Percentiles rank a stretch among this genome's conserved stretches.
Conservation (phyloP, 2,888 invertebrate species). For the Formica aserva region DNA sequence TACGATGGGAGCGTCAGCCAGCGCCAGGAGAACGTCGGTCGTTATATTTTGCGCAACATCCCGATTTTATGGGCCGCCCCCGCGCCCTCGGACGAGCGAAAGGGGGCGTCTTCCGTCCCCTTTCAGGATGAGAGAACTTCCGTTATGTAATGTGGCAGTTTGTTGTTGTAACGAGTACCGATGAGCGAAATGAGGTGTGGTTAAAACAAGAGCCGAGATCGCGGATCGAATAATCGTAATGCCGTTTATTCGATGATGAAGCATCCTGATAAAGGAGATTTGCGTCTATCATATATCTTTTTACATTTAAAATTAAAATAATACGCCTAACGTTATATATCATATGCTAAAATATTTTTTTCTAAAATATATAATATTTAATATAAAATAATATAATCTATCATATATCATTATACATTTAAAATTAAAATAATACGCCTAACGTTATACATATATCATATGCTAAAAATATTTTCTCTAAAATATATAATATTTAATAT, state of each 20-base stretch:
- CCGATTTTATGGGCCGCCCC: slow-evolving; percentile 85
- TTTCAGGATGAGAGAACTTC: slow-evolving; percentile 45
- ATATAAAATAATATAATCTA: no score
- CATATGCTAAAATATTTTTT: no score
- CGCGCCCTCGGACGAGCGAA: slow-evolving; percentile 57
- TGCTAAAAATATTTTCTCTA: no score
- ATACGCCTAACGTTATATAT: not conserved
- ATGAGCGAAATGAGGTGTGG: not conserved
- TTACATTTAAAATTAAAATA: not conserved
- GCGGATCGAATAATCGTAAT: not conserved
- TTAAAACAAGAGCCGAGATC: not conserved
- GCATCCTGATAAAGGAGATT: not conserved
- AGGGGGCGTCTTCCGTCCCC: slow-evolving; percentile 56
- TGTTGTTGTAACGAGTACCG: slow-evolving; percentile 15
- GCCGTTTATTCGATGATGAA: not conserved
- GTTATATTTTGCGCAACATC: slow-evolving; percentile 86
- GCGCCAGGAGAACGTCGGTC: slow-evolving; percentile 80
- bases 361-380: no score
- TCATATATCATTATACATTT: no score
- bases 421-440: no score
- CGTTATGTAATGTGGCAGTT: slow-evolving; percentile 69
- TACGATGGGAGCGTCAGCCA: slow-evolving; percentile 83
- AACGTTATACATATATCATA: no score
- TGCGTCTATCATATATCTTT: not conserved
- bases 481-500: no score